Evolutionary conservation across 2,797 vertebrate species (phyloP).

Genomic region (Tapirus indicus): DNA sequence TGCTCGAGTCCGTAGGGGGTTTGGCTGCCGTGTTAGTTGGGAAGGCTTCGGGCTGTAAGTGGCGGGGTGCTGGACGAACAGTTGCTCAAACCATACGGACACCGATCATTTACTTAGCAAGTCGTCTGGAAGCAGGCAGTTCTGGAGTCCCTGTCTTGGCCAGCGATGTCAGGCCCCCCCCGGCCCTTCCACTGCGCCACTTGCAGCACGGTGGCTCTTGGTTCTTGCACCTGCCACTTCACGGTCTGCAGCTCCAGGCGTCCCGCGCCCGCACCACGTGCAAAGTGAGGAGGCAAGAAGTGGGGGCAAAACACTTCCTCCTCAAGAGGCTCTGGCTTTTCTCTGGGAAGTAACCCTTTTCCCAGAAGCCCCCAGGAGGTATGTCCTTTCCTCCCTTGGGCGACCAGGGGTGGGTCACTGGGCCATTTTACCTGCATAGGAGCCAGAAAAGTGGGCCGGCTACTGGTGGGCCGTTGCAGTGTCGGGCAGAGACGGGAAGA

Average conservation of each 20-base stretch:
- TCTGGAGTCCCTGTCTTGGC: background rate
- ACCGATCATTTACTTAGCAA: background rate
- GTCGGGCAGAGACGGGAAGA: background rate
- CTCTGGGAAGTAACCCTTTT: background rate
- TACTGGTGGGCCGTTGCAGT: background rate
- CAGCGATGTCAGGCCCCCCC: background rate
- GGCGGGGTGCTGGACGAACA: background rate
- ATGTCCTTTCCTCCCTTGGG: background rate
- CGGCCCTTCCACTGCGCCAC: background rate
- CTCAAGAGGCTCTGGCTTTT: background rate
- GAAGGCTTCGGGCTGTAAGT: background rate
- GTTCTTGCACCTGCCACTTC: background rate
- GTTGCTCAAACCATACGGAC: background rate
- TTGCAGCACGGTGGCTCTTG: background rate
- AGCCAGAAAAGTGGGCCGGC: background rate
- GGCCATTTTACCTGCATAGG: background rate
- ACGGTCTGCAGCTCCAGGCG: too few species aligned
- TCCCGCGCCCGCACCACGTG: accelerated
- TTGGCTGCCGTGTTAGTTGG: background rate
- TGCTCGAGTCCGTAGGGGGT: background rate
- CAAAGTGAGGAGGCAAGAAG: background rate
- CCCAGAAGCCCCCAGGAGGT: background rate
- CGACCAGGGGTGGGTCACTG: background rate
- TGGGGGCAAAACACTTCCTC: background rate
- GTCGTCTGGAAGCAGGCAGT: background rate